Evolutionary conservation across 1,140 invertebrate species (phyloP), one percentile per base, ranked within the genome.

Genomic region (Drosophila carrolli): DNA sequence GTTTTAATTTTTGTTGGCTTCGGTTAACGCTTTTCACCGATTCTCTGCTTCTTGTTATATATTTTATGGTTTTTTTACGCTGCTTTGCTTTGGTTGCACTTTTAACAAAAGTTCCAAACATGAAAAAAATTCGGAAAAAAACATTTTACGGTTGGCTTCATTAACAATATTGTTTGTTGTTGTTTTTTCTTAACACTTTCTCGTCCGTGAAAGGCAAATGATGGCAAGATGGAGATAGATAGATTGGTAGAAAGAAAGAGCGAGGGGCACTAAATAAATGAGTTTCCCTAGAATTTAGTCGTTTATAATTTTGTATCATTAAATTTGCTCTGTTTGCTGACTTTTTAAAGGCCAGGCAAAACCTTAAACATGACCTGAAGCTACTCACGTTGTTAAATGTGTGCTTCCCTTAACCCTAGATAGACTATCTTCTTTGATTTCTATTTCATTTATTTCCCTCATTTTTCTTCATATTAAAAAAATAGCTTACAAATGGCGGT

Each of bases 71-170:
- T 56, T 68, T 68, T 66, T 66, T 37, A 13, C 43, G 23, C 59
- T 66, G 16, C 61, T 44, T 37, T 40, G 11, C 53, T 41, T 66
- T n/a, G 43, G 14, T 23, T 50, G 29, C 68, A 48, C 43, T 71
- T 72, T 50, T 37, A 71, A 58, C 29, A 58, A 71, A 32, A 58
- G 41, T 71, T 27, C 27, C 2, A 43, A 71, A 35, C 23, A 13
- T 51, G n/a, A 56, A 66, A 68, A 71, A 70, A 57, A 48, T 27
- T 13, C 9, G n/a, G 13, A 70, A 71, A 57, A 58, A 55, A 10
- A 10, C 47, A 29, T 50, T 71, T 71, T 66, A 72, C 66, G 68
- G 44, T 71, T 72, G 68, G 65, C 44, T 72, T 71, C 68, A 71
- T 58, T 71, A 72, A 65, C 65, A 71, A 58, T 44, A 16, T 55